Percentiles rank a stretch among this genome's conserved stretches.
Conservation (phyloP, 2,888 invertebrate species). For the Gastracanthus pulcherrimus region DNA sequence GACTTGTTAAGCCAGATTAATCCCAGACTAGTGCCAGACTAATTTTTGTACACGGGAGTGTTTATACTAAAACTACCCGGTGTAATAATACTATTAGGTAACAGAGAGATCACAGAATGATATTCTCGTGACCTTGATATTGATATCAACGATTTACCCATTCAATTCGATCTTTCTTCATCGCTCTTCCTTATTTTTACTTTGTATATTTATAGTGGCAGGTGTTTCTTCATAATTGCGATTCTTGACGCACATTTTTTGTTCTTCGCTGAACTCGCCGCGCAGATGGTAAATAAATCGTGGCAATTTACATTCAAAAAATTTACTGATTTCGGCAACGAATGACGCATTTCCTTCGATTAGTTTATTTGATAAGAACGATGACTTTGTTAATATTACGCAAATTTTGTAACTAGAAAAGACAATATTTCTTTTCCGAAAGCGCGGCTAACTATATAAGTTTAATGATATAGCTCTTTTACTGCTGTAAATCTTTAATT, state of each 20-base stretch:
- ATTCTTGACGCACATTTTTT: neutral
- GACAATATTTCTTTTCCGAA: neutral
- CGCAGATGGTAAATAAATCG: too few relatives aligned
- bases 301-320: neutral
- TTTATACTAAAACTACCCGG: neutral
- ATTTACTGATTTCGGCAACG: neutral
- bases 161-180: too few relatives aligned
- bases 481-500: too few relatives aligned
- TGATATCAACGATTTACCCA: neutral
- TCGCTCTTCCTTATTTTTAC: too few relatives aligned
- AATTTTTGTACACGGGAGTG: neutral
- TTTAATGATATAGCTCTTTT: neutral
- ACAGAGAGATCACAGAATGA: neutral
- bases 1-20: too few relatives aligned
- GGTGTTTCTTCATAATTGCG: neutral
- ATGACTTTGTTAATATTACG: neutral
- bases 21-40: too few relatives aligned
- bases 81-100: neutral
- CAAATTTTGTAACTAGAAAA: neutral
- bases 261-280: neutral
- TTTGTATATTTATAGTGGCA: too few relatives aligned
- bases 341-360: neutral
- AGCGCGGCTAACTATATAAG: neutral
- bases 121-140: neutral
- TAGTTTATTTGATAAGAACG: neutral